These are phyloP conservation scores for Habropoda laboriosa DNA, from an alignment of 1,140 invertebrate species.

Conservation along the genomic window DNA sequence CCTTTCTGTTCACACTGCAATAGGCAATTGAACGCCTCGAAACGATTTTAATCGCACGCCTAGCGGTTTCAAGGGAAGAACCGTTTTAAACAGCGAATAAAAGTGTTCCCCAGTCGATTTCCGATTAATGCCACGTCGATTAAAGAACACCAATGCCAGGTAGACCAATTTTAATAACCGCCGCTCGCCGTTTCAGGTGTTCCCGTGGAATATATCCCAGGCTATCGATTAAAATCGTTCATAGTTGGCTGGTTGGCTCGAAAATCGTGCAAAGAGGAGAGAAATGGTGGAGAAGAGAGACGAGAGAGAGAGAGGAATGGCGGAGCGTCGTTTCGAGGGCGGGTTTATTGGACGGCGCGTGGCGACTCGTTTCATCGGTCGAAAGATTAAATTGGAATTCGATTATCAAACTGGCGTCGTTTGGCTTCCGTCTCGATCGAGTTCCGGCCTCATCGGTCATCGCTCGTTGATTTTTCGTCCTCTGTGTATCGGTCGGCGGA, in stretches of 20 bases:
- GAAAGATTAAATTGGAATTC: slow-evolving; percentile 42
- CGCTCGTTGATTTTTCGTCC: slow-evolving; percentile 1
- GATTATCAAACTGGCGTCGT: slow-evolving; percentile 30
- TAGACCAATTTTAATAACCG: slow-evolving; percentile 19
- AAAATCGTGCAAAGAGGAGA: neutral
- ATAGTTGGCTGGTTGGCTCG: neutral
- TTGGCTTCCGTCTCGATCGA: slow-evolving; percentile 24
- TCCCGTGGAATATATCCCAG: neutral
- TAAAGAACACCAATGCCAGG: neutral
- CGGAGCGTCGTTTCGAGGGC: slow-evolving; percentile 3
- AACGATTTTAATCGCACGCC: too few relatives aligned
- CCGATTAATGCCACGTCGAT: neutral
- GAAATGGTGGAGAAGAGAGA: neutral
- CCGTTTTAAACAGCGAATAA: neutral
- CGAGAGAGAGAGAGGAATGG: too few relatives aligned
- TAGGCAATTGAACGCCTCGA: too few relatives aligned
- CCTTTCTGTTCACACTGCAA: too few relatives aligned
- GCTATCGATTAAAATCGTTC: neutral
- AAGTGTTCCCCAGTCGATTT: neutral
- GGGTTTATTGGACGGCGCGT: slow-evolving; percentile 24
- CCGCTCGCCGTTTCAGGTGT: slow-evolving; percentile 7
- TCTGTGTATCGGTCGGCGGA: neutral
- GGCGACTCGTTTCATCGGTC: slow-evolving; percentile 5
- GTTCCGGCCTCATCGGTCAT: slow-evolving; percentile 4
- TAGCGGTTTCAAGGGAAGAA: neutral